Evolutionary conservation across 2,797 vertebrate species (phyloP).

Genomic region (Rhinogobio ventralis): DNA sequence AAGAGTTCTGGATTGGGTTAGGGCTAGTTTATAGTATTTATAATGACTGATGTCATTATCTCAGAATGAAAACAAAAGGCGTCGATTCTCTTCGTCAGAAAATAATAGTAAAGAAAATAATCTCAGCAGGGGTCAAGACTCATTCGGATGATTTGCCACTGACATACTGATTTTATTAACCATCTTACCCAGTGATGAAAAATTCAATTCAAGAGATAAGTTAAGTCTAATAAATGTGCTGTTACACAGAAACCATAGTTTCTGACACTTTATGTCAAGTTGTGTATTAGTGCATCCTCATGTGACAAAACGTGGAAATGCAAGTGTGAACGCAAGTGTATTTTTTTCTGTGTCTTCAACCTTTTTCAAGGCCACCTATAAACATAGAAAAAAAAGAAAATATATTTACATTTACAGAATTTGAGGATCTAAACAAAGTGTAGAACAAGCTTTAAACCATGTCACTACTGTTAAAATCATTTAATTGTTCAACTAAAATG

Average conservation of each 20-base stretch:
- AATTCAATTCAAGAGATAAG: background rate
- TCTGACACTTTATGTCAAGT: background rate
- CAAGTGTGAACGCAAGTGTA: background rate
- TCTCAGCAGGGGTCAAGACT: background rate
- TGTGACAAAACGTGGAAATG: conserved; percentile 15
- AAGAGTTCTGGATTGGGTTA: background rate
- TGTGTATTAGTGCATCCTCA: conserved; percentile 26
- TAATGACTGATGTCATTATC: background rate
- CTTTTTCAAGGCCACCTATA: background rate
- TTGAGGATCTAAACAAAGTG: background rate
- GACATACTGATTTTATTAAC: conserved; percentile 14
- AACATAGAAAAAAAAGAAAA: background rate
- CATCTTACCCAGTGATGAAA: background rate
- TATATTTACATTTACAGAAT: background rate
- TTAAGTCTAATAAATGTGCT: background rate
- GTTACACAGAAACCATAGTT: background rate
- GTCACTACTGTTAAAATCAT: background rate
- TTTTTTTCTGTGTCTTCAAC: background rate
- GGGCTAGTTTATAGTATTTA: background rate
- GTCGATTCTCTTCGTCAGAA: background rate
- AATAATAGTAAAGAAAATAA: background rate
- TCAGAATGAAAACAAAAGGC: background rate
- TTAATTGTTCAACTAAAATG: background rate
- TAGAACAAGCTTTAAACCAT: background rate
- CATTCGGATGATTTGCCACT: background rate